Evolutionary conservation across 2,888 invertebrate genomes (phyloP).

Genomic region (Lottia gigantea): DNA sequence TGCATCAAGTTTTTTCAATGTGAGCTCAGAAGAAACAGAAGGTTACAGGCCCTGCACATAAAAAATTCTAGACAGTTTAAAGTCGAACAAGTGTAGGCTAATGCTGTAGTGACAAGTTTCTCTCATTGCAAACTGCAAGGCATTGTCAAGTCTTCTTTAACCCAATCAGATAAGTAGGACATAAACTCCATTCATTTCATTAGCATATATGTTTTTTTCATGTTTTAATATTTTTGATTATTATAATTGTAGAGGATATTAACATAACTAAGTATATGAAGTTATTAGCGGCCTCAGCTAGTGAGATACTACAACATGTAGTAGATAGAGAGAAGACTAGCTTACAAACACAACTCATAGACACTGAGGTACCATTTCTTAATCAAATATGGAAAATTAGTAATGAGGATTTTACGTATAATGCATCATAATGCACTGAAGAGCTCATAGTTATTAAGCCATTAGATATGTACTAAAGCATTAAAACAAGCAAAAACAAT

Average conservation of each 20-base stretch:
- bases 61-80: too few relatives aligned
- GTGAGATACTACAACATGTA: slow-evolving; percentile 69
- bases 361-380: slow-evolving; percentile 63
- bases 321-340: slow-evolving; percentile 80
- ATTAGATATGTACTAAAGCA: neutral
- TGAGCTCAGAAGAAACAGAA: too few relatives aligned
- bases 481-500: too few relatives aligned
- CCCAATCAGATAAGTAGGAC: too few relatives aligned
- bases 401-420: neutral
- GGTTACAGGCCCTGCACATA: too few relatives aligned
- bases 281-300: slow-evolving; percentile 71
- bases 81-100: too few relatives aligned
- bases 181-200: neutral
- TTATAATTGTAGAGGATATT: slow-evolving; percentile 42
- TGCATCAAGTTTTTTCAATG: too few relatives aligned
- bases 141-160: too few relatives aligned
- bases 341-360: slow-evolving; percentile 73
- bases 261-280: slow-evolving; percentile 71
- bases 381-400: neutral
- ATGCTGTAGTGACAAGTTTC: too few relatives aligned
- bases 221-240: slow-evolving; percentile 1
- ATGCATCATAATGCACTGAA: too few relatives aligned
- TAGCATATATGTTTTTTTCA: neutral
- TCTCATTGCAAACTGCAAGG: too few relatives aligned
- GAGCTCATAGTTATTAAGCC: neutral